These are phyloP conservation scores for Drosophila anomalata DNA, from an alignment of 2,888 invertebrate genomes.

Conservation along the genomic window DNA sequence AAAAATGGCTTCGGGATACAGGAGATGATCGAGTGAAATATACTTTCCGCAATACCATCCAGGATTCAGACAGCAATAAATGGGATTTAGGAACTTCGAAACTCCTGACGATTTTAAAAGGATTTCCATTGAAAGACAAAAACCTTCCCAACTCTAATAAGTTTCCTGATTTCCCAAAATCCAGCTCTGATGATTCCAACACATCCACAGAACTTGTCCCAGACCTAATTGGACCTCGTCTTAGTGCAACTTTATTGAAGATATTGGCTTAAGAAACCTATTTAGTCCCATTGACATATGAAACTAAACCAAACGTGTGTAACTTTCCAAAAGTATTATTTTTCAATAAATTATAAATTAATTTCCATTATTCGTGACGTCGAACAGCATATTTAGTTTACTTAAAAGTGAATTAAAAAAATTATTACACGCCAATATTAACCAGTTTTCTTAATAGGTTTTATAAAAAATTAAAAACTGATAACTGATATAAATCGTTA, in stretches of 20 bases:
- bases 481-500: not conserved
- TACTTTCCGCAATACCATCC: slow-evolving; percentile 4
- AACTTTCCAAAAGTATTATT: not conserved
- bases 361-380: not conserved
- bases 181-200: not conserved
- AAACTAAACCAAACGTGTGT: not conserved
- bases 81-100: not conserved
- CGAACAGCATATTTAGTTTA: not conserved
- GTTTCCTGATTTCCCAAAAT: not conserved
- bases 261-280: not conserved
- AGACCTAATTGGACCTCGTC: slow-evolving; percentile 5
- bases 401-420: too few species aligned
- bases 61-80: not conserved
- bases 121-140: slow-evolving; percentile 1
- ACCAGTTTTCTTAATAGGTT: not conserved
- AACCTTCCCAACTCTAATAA: not conserved
- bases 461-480: not conserved
- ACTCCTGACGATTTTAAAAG: slow-evolving; percentile 2
- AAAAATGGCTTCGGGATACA: not conserved
- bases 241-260: slow-evolving; percentile 23
- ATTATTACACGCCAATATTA: not conserved
- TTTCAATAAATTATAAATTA: not conserved
- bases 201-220: slow-evolving; percentile 22
- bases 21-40: not conserved
- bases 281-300: not conserved